These are phyloP conservation scores for Amphiduros pacificus DNA, from an alignment of 2,888 invertebrate species.

Conservation along the genomic window DNA sequence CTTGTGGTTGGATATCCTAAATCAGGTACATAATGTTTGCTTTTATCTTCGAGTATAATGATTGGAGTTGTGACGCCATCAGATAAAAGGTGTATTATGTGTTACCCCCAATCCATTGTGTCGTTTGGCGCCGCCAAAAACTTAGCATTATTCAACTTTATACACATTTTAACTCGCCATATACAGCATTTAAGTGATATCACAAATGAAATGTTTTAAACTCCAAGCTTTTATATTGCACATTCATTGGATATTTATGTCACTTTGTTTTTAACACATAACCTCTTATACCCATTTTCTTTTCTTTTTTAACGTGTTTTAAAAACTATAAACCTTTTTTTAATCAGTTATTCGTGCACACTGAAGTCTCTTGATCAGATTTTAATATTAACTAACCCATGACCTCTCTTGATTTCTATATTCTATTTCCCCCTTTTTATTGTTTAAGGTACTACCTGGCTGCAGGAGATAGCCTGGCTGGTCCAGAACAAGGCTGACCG, in stretches of 20 bases:
- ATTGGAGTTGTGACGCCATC: too few species aligned
- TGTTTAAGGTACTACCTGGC: conserved; percentile 10
- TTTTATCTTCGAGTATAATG: too few species aligned
- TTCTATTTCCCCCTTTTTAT: background rate
- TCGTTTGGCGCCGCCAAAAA: too few species aligned
- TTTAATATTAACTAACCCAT: background rate
- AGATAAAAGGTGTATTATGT: too few species aligned
- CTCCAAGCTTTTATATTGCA: too few species aligned
- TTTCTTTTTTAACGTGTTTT: background rate
- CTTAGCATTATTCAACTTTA: too few species aligned
- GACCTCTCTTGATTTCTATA: background rate
- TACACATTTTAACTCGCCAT: too few species aligned
- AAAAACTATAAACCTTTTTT: background rate
- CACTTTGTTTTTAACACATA: background rate
- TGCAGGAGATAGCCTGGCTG: conserved; percentile 12
- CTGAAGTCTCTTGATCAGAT: background rate
- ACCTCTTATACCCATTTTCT: background rate
- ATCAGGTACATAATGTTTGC: background rate
- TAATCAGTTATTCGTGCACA: background rate
- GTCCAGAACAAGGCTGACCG: background rate
- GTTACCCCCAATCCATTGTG: too few species aligned
- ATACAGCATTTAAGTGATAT: too few species aligned
- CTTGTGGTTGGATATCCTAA: background rate
- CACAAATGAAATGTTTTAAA: too few species aligned
- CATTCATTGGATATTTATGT: too few species aligned